Percentiles rank a stretch among this genome's conserved stretches.
Conservation (phyloP, 2,888 invertebrate genomes). For the Stramonita haemastoma region DNA sequence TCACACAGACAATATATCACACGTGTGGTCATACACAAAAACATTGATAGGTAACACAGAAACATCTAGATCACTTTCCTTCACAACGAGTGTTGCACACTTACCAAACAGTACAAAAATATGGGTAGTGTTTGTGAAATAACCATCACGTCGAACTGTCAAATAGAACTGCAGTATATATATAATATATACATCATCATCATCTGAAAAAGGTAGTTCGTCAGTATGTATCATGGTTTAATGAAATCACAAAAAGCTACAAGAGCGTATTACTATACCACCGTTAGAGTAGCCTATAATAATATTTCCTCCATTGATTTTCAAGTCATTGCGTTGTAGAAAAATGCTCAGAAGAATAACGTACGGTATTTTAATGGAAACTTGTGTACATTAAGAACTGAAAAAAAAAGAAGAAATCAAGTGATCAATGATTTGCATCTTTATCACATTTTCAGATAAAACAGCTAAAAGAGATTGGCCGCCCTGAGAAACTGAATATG, state of each 20-base stretch:
- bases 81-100: constrained; percentile 1
- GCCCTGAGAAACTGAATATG: background rate
- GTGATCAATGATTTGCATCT: background rate
- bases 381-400: too few species aligned
- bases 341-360: too few species aligned
- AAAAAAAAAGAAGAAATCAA: background rate
- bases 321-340: background rate
- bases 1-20: constrained; percentile 19
- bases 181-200: too few species aligned
- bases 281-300: too few species aligned
- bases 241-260: too few species aligned
- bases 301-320: background rate
- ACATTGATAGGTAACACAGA: background rate
- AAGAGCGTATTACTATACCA: too few species aligned
- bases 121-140: background rate
- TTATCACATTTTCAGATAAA: background rate
- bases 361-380: too few species aligned
- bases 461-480: too few species aligned
- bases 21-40: constrained; percentile 2
- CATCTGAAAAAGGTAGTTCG: too few species aligned
- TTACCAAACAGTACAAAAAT: background rate
- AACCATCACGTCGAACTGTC: background rate
- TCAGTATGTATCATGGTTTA: too few species aligned
- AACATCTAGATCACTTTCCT: constrained; percentile 14
- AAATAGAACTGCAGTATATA: background rate